Percentiles rank a stretch among this genome's conserved stretches.
Conservation (phyloP, 2,888 invertebrate genomes). For the Lasioglossum pauxillum region DNA sequence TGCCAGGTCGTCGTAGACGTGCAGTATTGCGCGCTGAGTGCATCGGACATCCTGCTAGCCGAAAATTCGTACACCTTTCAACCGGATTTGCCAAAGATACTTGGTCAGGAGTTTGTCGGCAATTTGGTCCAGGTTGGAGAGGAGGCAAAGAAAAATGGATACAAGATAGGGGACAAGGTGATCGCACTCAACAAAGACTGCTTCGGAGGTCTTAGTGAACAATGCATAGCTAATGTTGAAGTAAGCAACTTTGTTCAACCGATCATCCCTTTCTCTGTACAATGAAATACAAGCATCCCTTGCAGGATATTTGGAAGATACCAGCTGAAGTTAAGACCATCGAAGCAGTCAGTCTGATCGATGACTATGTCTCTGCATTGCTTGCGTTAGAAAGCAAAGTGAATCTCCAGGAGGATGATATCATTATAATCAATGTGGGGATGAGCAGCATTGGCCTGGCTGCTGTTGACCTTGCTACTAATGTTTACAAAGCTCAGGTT, state of each 20-base stretch:
- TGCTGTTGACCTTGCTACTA: constrained; percentile 89
- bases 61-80: constrained; percentile 85
- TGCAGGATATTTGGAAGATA: constrained; percentile 87
- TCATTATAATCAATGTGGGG: constrained; percentile 88
- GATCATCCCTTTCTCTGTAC: neutral
- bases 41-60: constrained; percentile 86
- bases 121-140: constrained; percentile 87
- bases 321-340: constrained; percentile 86
- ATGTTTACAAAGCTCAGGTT: constrained; percentile 88
- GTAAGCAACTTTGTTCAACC: constrained; percentile 68
- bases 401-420: constrained; percentile 85
- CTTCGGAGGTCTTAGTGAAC: constrained; percentile 87
- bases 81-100: constrained; percentile 86
- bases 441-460: constrained; percentile 88
- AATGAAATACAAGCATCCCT: constrained; percentile 21
- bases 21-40: constrained; percentile 88
- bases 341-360: constrained; percentile 87
- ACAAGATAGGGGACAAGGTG: constrained; percentile 87
- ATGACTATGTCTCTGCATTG: constrained; percentile 88
- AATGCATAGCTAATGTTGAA: constrained; percentile 85
- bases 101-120: constrained; percentile 89
- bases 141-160: constrained; percentile 83
- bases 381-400: constrained; percentile 87
- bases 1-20: constrained; percentile 87
- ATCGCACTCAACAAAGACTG: constrained; percentile 86